A percentile compares a stretch with the other conserved stretches of the same genome.
phyloP scores from a whole-genome alignment of 1,140 invertebrate genomes.

The Chionoecetes opilio region DNA sequence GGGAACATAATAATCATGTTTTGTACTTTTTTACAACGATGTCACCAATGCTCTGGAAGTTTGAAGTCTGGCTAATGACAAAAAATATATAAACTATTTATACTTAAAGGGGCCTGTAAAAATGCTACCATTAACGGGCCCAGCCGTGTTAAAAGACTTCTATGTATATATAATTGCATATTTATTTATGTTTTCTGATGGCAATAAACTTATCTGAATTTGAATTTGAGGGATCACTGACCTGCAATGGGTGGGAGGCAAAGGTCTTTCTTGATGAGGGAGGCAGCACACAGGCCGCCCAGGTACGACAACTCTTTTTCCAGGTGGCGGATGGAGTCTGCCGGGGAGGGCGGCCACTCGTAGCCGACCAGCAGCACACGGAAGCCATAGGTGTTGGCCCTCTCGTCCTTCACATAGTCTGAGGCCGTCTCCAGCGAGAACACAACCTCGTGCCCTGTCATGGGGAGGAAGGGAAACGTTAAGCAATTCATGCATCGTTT shows the following conservation, averaged over 20 bases:
- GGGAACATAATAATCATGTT: too few relatives aligned
- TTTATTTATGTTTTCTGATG: too few relatives aligned
- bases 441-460: conserved; percentile 94
- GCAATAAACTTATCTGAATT: too few relatives aligned
- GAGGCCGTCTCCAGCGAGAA: conserved; percentile 98
- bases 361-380: conserved; percentile 96
- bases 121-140: too few relatives aligned
- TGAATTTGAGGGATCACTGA: too few relatives aligned
- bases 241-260: conserved; percentile 88
- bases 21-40: too few relatives aligned
- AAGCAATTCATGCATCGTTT: neutral
- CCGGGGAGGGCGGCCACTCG: conserved; percentile 88
- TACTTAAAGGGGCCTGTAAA: too few relatives aligned
- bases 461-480: conserved; percentile 49
- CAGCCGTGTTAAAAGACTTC: too few relatives aligned
- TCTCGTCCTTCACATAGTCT: conserved; percentile 97
- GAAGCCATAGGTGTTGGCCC: conserved; percentile 93
- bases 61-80: too few relatives aligned
- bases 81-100: too few relatives aligned
- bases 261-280: conserved; percentile 94
- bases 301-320: conserved; percentile 96
- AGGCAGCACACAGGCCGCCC: conserved; percentile 94
- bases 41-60: too few relatives aligned
- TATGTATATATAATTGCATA: too few relatives aligned
- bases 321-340: conserved; percentile 88